These are phyloP conservation scores for Aphelinus certus DNA, from an alignment of 1,140 invertebrate genomes.

Conservation along the genomic window DNA sequence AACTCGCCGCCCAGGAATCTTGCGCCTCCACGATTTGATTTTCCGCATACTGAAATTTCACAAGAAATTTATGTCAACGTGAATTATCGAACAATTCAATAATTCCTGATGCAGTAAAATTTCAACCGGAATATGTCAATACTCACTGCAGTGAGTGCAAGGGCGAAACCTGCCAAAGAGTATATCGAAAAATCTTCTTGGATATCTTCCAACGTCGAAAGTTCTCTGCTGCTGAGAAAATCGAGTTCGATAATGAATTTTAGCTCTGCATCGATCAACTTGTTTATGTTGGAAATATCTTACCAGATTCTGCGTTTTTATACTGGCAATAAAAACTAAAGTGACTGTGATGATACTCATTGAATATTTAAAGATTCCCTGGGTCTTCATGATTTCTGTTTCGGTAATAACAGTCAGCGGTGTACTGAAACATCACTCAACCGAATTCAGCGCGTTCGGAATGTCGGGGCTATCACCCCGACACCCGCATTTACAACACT, in stretches of 20 bases:
- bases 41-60: conserved; percentile 53
- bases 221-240: no score
- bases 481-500: conserved; percentile 4
- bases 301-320: no score
- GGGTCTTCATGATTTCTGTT: conserved; percentile 56
- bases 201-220: not conserved
- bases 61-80: not conserved
- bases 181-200: conserved; percentile 45
- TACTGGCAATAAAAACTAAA: not conserved
- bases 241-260: no score
- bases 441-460: not conserved
- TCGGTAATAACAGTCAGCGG: conserved; percentile 39
- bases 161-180: conserved; percentile 53
- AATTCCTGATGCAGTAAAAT: no score
- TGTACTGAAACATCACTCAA: conserved; percentile 29
- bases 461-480: conserved; percentile 24
- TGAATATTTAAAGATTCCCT: conserved; percentile 52
- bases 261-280: no score
- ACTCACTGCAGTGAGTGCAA: conserved; percentile 58
- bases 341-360: conserved; percentile 44
- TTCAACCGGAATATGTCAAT: not conserved
- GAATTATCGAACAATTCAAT: no score
- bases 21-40: conserved; percentile 54
- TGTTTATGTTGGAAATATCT: no score
- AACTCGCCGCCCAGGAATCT: conserved; percentile 63